phyloP scores from a whole-genome alignment of 2,888 invertebrate species.

The Zelleria hepariella region DNA sequence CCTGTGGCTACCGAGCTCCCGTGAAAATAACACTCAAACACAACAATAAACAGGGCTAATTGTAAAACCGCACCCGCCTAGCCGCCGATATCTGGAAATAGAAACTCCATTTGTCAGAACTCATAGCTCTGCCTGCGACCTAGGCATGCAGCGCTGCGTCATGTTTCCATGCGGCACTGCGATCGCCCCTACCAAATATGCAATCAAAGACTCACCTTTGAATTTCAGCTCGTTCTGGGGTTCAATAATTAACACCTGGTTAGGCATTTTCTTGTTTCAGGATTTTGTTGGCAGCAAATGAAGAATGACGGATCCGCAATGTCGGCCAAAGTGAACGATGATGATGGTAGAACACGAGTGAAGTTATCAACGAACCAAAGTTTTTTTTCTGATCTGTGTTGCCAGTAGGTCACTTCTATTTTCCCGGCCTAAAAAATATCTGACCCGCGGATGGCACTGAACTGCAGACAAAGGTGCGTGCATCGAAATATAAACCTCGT shows the following conservation, averaged over 20 bases:
- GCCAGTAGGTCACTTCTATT: background rate
- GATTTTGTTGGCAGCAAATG: slow-evolving; percentile 51
- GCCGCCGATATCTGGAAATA: slow-evolving; percentile 69
- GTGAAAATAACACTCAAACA: background rate
- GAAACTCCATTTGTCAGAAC: slow-evolving; percentile 70
- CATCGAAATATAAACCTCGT: too few species aligned
- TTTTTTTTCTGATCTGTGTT: background rate
- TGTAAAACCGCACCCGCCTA: slow-evolving; percentile 55
- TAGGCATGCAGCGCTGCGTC: slow-evolving; percentile 34
- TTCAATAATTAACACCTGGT: slow-evolving; percentile 88
- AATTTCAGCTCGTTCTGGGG: slow-evolving; percentile 92
- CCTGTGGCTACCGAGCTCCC: background rate
- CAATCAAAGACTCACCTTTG: slow-evolving; percentile 77
- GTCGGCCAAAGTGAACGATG: slow-evolving; percentile 52
- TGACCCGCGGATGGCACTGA: too few species aligned
- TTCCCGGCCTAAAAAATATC: background rate
- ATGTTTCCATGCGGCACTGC: slow-evolving; percentile 46
- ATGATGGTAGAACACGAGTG: slow-evolving; percentile 4
- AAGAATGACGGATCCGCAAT: slow-evolving; percentile 33
- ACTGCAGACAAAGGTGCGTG: too few species aligned
- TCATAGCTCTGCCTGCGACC: slow-evolving; percentile 43
- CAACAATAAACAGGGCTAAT: too few species aligned
- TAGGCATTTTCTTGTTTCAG: slow-evolving; percentile 75
- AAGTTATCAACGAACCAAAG: background rate
- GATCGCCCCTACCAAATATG: slow-evolving; percentile 11